A percentile compares a stretch with the other conserved stretches of the same genome.
phyloP scores from a whole-genome alignment of 2,113 vertebrate genomes.

The Pandion haliaetus region DNA sequence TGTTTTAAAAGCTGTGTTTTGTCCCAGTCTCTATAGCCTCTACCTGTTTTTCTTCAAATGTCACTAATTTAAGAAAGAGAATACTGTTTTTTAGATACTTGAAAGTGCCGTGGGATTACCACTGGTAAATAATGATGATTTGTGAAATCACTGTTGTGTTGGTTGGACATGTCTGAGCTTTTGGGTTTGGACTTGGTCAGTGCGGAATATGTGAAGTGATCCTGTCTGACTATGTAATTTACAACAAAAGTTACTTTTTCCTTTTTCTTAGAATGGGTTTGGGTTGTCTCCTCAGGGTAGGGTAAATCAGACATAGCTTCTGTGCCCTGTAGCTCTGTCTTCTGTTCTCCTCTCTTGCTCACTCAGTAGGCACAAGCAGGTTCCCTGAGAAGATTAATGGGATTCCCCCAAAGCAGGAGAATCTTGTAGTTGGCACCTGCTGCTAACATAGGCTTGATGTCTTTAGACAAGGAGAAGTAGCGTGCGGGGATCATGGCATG shows the following conservation, averaged over 20 bases:
- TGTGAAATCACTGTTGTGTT: background rate
- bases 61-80: background rate
- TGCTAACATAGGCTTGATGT: background rate
- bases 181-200: background rate
- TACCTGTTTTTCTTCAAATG: background rate
- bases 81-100: background rate
- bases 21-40: background rate
- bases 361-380: fast-evolving
- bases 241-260: background rate
- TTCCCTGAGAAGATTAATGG: background rate
- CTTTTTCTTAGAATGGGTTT: background rate
- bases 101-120: background rate
- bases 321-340: background rate
- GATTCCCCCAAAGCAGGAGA: background rate
- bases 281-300: background rate
- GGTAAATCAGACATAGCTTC: background rate
- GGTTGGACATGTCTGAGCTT: background rate
- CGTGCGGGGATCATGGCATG: background rate
- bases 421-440: background rate
- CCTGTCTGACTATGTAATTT: background rate
- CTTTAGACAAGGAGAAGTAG: background rate
- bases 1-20: background rate
- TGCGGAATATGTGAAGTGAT: background rate
- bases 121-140: background rate
- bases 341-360: background rate